A percentile compares a stretch with the other conserved stretches of the same genome.
Evolutionary conservation across 2,113 vertebrate species (phyloP).

Genomic region (Albula goreensis): DNA sequence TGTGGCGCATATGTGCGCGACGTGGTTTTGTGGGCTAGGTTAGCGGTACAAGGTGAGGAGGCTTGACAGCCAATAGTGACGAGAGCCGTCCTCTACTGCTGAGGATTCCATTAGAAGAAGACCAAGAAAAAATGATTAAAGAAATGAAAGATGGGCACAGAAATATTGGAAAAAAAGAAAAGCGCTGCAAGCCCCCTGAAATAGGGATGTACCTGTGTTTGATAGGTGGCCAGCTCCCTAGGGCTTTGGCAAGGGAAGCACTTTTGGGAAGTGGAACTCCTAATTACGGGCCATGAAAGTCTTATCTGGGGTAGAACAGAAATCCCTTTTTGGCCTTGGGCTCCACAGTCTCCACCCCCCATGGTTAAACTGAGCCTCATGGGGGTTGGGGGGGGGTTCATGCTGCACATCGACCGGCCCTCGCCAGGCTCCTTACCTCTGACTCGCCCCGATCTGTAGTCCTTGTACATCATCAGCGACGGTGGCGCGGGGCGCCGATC

Average conservation of each 20-base stretch:
- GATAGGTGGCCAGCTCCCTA: constrained; percentile 11
- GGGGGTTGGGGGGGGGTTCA: not conserved
- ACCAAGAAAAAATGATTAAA: constrained; percentile 14
- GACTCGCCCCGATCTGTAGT: constrained; percentile 61
- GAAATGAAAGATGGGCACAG: constrained; percentile 25
- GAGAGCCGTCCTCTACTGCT: not conserved
- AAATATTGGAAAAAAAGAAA: not conserved
- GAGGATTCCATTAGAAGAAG: constrained; percentile 1
- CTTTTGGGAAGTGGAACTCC: constrained; percentile 40
- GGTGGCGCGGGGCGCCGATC: constrained; percentile 25
- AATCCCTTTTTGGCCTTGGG: constrained; percentile 43
- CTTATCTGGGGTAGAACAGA: constrained; percentile 54
- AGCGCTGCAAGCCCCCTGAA: not conserved
- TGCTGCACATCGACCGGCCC: not conserved
- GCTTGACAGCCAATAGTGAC: constrained; percentile 13
- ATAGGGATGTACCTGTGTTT: not conserved
- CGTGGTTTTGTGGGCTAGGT: constrained; percentile 29
- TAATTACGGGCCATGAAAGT: constrained; percentile 37
- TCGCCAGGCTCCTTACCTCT: constrained; percentile 58
- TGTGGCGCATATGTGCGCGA: not conserved
- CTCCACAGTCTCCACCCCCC: constrained; percentile 41
- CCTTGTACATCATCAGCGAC: constrained; percentile 65
- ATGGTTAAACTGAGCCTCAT: constrained; percentile 22
- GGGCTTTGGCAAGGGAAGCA: constrained; percentile 33
- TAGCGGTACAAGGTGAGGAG: constrained; percentile 22